Conservation (phyloP, 2,113 vertebrate species). For the Monopterus albus region DNA sequence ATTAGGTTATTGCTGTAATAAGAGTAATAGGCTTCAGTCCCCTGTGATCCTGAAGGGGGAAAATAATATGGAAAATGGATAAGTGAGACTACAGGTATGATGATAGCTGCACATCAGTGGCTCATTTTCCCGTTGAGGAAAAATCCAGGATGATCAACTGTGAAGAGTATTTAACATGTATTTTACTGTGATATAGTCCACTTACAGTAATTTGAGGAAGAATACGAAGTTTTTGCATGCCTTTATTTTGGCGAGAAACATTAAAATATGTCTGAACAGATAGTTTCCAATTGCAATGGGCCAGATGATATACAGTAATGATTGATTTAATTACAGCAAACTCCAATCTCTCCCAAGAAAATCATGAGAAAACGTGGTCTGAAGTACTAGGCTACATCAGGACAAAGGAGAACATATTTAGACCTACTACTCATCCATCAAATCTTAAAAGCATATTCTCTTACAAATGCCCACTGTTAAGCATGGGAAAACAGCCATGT, state of each 20-base stretch:
- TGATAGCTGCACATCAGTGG: conserved; percentile 11
- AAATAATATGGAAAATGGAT: conserved; percentile 50
- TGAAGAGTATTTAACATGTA: not conserved
- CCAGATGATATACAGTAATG: conserved; percentile 23
- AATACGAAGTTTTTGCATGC: not conserved
- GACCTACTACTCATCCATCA: conserved; percentile 56
- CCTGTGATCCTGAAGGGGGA: conserved; percentile 21
- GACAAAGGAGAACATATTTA: conserved; percentile 46
- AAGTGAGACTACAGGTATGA: conserved; percentile 31
- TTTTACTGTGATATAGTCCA: conserved; percentile 1
- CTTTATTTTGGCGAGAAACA: conserved; percentile 2
- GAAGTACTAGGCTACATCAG: conserved; percentile 58
- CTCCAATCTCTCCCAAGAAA: conserved; percentile 22
- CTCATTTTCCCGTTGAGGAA: conserved; percentile 10
- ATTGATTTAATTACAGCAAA: conserved; percentile 46
- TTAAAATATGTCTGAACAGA: conserved; percentile 36
- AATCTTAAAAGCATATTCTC: conserved; percentile 35
- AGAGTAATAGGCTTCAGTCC: conserved; percentile 39
- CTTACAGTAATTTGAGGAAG: not conserved
- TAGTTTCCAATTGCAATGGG: conserved; percentile 28
- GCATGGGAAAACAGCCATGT: conserved; percentile 22
- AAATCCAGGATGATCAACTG: conserved; percentile 3
- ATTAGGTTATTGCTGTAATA: conserved; percentile 48
- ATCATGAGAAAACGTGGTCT: conserved; percentile 49
- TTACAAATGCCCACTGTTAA: conserved; percentile 42